Evolutionary conservation across 2,888 invertebrate species (phyloP), one percentile per base, ranked within the genome.

Genomic region (Iphiclides podalirius): DNA sequence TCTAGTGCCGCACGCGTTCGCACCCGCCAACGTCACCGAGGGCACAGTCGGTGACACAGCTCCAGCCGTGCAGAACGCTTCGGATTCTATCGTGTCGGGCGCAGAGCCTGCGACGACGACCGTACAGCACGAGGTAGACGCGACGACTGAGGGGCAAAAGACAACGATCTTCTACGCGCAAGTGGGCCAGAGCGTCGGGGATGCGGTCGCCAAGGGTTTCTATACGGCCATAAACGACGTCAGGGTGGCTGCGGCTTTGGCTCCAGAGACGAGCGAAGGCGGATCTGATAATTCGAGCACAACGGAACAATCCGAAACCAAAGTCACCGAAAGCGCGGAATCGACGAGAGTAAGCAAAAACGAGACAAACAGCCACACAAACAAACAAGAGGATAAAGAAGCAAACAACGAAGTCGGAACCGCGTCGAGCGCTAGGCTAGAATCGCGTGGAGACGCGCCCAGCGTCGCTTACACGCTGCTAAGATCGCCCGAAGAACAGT

Each of bases 181-280:
- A 63, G 73, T 89, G 0, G 83, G 83, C 12, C 82, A 78, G 66
- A 79, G 72, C 36, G 73, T 82, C 2, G 82, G 78, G 0, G 74
- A 72, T 55, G 70, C 75, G 31, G 70, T 83, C 33, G 79, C 85
- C 1, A 79, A 77, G 54, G 83, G 82, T 0, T 84, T 90, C 57
- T 93, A 91, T 59, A 88, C 92, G 1, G 90, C 91, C 0, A 74
- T 93, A 20, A 92, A 92, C 9, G 92, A 90, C 55, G 89, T 91
- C 15, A 90, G 92, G 69, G 90, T 91, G 0, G 92, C 92, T 8
- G 91, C 92, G 39, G 90, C 90, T 23, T 64, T 92, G 47, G 91
- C 91, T 0, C 89, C 91, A 50, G 77, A 50, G 77, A 91, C 1
- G 91, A 92, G 54, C 90, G 20, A 20, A 20, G 90, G 90, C 38